These are phyloP conservation scores for Allophyes oxyacanthae DNA, from an alignment of 2,888 invertebrate species.

Conservation along the genomic window DNA sequence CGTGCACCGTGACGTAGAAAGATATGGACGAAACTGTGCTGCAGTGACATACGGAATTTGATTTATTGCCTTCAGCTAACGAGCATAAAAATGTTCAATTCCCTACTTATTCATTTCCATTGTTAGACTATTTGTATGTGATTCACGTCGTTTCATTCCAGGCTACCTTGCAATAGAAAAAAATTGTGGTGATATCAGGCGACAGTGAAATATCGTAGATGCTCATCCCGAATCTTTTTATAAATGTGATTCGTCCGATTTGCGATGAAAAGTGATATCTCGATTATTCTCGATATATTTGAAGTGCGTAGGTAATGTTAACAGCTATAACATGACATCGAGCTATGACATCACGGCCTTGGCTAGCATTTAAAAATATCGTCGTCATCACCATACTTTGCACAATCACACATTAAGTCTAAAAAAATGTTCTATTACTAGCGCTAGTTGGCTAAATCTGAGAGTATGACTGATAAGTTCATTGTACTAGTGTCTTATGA, in stretches of 20 bases:
- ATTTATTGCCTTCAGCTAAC: conserved; percentile 41
- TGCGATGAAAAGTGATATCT: conserved; percentile 13
- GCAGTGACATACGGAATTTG: conserved; percentile 30
- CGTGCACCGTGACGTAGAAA: conserved; percentile 51
- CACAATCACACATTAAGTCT: conserved; percentile 36
- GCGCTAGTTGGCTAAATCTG: conserved; percentile 31
- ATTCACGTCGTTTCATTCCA: conserved; percentile 27
- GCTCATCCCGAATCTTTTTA: conserved; percentile 18
- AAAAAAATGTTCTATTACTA: conserved; percentile 26
- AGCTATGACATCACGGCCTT: conserved; percentile 61
- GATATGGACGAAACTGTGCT: conserved; percentile 27
- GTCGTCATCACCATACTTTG: conserved; percentile 38
- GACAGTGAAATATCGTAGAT: conserved; percentile 33
- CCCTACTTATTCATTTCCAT: conserved; percentile 30
- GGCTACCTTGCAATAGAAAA: conserved; percentile 18
- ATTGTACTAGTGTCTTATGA: conserved; percentile 30
- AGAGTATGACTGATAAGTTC: conserved; percentile 27
- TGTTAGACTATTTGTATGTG: conserved; percentile 9
- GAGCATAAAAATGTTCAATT: conserved; percentile 38
- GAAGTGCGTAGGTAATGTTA: conserved; percentile 33
- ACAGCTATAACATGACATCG: conserved; percentile 37
- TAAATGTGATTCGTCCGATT: conserved; percentile 20
- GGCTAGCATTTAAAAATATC: conserved; percentile 55
- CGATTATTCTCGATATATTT: conserved; percentile 18
- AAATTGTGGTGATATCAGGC: conserved; percentile 32